phyloP scores from a whole-genome alignment of 2,797 vertebrate species.

The Peromyscus eremicus region DNA sequence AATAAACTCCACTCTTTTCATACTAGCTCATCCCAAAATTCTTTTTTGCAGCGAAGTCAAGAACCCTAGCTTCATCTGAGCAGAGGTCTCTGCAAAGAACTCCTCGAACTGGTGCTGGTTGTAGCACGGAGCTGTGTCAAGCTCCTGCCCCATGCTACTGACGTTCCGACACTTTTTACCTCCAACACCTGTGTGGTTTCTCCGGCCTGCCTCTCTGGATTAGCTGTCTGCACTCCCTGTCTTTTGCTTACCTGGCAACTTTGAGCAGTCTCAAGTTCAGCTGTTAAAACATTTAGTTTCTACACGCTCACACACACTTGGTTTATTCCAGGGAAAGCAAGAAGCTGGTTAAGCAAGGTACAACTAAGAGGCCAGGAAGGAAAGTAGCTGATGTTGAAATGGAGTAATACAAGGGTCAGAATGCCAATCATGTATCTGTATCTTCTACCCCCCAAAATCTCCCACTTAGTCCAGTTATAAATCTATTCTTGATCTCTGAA shows the following conservation, averaged over 20 bases:
- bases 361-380: neutral
- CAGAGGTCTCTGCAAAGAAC: neutral
- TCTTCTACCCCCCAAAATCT: neutral
- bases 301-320: neutral
- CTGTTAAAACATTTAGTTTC: conserved; percentile 32
- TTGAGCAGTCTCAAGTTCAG: conserved; percentile 13
- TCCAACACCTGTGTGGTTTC: neutral
- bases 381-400: neutral
- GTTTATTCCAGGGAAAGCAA: conserved; percentile 32
- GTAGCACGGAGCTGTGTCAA: neutral
- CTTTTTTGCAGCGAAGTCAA: neutral
- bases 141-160: neutral
- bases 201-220: conserved; percentile 6
- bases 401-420: neutral
- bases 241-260: conserved; percentile 30
- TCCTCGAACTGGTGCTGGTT: neutral
- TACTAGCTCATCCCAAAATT: neutral
- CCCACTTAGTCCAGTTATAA: neutral
- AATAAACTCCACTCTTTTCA: neutral
- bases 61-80: neutral
- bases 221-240: neutral
- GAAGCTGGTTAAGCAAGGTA: conserved; percentile 24
- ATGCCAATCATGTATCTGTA: neutral
- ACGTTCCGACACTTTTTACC: neutral
- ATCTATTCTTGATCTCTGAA: neutral